phyloP scores from a whole-genome alignment of 1,140 invertebrate species.

The Gerris buenoi region DNA sequence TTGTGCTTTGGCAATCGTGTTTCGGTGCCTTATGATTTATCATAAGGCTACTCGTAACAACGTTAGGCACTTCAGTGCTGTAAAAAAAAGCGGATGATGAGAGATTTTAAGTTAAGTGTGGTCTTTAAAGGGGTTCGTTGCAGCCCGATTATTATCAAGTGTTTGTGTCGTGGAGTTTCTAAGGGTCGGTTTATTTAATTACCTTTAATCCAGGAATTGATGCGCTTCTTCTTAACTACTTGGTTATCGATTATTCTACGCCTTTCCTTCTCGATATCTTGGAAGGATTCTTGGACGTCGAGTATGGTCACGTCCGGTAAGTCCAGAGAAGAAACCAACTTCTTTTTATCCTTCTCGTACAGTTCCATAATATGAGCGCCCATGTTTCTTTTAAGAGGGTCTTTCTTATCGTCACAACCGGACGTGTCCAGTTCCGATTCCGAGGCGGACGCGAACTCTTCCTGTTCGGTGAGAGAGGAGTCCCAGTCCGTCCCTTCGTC shows the following conservation, averaged over 20 bases:
- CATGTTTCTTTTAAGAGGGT: slow-evolving; percentile 13
- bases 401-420: background rate
- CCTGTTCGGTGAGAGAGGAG: background rate
- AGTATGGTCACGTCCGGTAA: slow-evolving; percentile 22
- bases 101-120: too few species aligned
- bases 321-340: slow-evolving; percentile 18
- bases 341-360: slow-evolving; percentile 20
- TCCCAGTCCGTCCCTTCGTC: background rate
- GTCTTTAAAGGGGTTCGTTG: too few species aligned
- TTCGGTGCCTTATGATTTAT: too few species aligned
- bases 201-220: slow-evolving; percentile 23
- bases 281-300: slow-evolving; percentile 22
- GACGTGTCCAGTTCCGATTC: background rate
- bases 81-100: too few species aligned
- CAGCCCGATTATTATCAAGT: too few species aligned
- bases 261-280: slow-evolving; percentile 21
- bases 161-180: too few species aligned
- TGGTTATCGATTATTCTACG: slow-evolving; percentile 22
- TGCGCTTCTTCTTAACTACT: slow-evolving; percentile 23
- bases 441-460: slow-evolving; percentile 6
- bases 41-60: too few species aligned
- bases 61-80: too few species aligned
- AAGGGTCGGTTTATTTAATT: too few species aligned
- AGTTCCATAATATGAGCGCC: slow-evolving; percentile 23
- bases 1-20: too few species aligned